Percentiles rank a stretch among this genome's conserved stretches.
Conservation (phyloP, 2,113 vertebrate genomes). For the Carollia perspicillata region DNA sequence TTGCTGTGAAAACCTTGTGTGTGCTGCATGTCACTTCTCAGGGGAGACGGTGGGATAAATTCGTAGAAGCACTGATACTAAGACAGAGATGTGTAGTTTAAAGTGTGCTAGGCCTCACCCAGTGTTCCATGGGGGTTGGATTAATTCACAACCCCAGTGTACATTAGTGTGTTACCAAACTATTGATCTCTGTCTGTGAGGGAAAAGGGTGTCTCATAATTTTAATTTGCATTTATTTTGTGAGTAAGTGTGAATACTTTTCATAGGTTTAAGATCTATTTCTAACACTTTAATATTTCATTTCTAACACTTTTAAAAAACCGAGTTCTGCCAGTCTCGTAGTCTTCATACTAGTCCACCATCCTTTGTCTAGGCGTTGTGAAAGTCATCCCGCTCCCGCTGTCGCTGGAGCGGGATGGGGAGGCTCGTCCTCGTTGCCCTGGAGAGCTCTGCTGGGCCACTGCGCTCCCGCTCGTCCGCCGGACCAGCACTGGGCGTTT, state of each 20-base stretch:
- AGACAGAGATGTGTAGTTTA: background rate
- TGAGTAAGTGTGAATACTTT: background rate
- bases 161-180: background rate
- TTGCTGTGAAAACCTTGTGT: background rate
- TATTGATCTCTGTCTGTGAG: background rate
- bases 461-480: rapidly evolving
- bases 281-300: background rate
- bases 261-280: background rate
- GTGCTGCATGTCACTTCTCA: background rate
- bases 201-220: background rate
- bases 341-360: background rate
- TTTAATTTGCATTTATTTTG: background rate
- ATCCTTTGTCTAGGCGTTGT: background rate
- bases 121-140: background rate
- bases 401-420: rapidly evolving
- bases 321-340: background rate
- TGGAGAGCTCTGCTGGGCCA: rapidly evolving
- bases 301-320: background rate
- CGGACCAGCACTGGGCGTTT: background rate
- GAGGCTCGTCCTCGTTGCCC: background rate
- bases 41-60: background rate
- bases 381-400: rapidly evolving
- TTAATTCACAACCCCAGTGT: background rate
- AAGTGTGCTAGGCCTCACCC: background rate
- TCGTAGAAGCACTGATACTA: background rate